These are phyloP conservation scores for Glareola pratincola DNA, from an alignment of 2,113 vertebrate genomes.

Conservation along the genomic window DNA sequence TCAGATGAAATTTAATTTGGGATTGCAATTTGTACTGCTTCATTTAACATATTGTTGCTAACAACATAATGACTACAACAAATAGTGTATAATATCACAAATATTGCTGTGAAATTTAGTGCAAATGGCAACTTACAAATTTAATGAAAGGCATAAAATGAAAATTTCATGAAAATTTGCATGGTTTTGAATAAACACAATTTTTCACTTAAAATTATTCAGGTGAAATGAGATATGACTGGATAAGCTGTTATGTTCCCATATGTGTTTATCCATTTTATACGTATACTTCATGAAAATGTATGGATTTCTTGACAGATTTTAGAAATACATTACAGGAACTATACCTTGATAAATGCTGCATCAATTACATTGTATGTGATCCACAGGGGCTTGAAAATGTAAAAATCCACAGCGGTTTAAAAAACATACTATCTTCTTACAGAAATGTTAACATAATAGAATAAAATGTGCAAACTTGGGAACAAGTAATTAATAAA, in stretches of 20 bases:
- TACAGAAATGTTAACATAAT: neutral
- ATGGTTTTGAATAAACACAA: neutral
- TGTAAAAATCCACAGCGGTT: neutral
- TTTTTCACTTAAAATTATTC: neutral
- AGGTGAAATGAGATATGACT: neutral
- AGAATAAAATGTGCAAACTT: neutral
- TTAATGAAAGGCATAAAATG: neutral
- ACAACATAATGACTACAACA: neutral
- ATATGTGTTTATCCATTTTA: neutral
- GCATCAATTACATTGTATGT: neutral
- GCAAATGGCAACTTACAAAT: neutral
- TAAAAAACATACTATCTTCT: neutral
- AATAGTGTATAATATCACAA: neutral
- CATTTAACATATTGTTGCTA: neutral
- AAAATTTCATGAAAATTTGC: neutral
- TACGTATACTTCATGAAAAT: neutral
- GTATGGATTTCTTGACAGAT: neutral
- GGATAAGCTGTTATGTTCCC: neutral
- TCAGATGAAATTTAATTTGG: neutral
- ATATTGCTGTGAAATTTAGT: neutral
- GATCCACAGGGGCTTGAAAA: neutral
- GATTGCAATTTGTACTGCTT: neutral
- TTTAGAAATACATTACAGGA: neutral
- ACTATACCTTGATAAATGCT: neutral
- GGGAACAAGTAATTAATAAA: constrained; percentile 25